A percentile compares a stretch with the other conserved stretches of the same genome.
These are phyloP conservation scores for Cephalophus harveyi DNA, from an alignment of 2,113 vertebrate genomes.

Conservation along the genomic window DNA sequence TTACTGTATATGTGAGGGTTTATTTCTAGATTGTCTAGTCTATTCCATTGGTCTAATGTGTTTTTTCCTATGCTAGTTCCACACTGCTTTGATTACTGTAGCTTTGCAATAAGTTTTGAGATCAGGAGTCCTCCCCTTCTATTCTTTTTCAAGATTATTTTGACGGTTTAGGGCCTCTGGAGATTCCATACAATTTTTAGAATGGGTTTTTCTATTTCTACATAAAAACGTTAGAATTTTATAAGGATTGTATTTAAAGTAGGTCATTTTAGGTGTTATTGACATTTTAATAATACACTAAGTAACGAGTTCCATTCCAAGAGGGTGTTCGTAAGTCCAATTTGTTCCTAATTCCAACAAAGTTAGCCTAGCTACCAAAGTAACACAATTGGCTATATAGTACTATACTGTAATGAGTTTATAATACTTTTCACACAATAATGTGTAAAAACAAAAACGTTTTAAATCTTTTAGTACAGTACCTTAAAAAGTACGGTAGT, in stretches of 20 bases:
- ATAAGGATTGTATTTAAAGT: neutral
- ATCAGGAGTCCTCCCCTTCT: neutral
- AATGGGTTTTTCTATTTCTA: neutral
- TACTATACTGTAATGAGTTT: neutral
- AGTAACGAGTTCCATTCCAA: neutral
- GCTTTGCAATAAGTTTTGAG: neutral
- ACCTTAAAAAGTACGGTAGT: neutral
- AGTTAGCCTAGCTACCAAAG: neutral
- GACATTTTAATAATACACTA: neutral
- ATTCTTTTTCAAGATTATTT: neutral
- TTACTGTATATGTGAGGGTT: neutral
- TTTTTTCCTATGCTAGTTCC: neutral
- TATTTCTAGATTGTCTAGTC: neutral
- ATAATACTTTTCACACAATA: neutral
- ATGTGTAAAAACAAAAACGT: neutral
- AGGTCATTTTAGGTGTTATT: neutral
- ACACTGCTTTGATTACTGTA: neutral
- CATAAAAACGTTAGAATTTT: neutral
- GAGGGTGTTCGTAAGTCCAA: neutral
- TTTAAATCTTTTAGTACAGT: neutral
- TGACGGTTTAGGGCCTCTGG: neutral
- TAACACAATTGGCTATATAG: neutral
- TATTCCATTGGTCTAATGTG: neutral
- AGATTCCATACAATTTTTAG: neutral
- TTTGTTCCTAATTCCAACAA: neutral